Percentiles rank a stretch among this genome's conserved stretches.
These are phyloP conservation scores for Cephus pygmeus DNA, from an alignment of 2,888 invertebrate species.

Conservation along the genomic window DNA sequence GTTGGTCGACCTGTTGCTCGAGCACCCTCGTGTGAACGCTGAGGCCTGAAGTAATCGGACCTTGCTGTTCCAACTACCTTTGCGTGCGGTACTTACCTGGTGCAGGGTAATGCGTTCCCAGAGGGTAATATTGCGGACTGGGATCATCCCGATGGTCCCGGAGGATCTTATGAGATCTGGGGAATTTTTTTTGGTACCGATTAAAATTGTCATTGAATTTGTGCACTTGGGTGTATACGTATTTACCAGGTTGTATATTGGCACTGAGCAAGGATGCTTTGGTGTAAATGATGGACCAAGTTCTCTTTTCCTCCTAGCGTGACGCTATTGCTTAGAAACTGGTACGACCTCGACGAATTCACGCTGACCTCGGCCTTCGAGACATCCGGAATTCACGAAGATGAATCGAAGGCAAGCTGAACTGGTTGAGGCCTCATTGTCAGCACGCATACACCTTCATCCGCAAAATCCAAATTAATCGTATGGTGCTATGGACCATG, in stretches of 20 bases:
- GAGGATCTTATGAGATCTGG: neutral
- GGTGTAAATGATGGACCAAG: neutral
- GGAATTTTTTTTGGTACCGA: neutral
- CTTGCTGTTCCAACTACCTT: constrained; percentile 6
- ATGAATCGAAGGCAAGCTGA: neutral
- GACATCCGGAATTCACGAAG: neutral
- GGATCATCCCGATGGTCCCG: neutral
- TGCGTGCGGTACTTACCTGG: neutral
- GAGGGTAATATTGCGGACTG: neutral
- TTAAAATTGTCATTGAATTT: neutral
- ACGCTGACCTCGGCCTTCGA: neutral
- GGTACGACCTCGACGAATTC: neutral
- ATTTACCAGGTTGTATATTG: neutral
- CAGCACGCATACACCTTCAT: neutral
- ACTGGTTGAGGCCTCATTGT: neutral
- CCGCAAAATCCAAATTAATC: neutral
- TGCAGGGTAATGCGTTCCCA: neutral
- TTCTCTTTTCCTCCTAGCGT: neutral
- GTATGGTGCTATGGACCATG: neutral
- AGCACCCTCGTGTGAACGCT: constrained; percentile 55
- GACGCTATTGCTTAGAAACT: neutral
- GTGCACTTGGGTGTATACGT: neutral
- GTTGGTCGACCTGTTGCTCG: constrained; percentile 55
- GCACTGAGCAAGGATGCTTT: neutral
- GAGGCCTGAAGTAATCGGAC: constrained; percentile 56